Evolutionary conservation across 30 jellyfish, hydroid and myxozoan species (phyloP).

Genomic region (Rhopilema esculentum): DNA sequence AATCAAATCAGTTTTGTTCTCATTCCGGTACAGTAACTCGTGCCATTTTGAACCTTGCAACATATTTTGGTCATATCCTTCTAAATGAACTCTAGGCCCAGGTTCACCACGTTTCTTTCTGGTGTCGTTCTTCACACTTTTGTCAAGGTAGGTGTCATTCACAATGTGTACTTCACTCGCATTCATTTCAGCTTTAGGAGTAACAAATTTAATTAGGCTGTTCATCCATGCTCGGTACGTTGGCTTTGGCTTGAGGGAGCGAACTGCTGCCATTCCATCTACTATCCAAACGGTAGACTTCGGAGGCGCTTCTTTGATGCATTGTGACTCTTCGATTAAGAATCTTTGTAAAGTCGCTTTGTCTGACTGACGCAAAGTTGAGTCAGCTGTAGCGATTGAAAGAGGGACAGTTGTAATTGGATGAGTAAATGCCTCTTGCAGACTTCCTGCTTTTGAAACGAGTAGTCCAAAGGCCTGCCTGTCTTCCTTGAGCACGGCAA

Average conservation of each 20-base stretch:
- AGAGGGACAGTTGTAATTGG: slow-evolving; percentile 56
- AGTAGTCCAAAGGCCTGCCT: slow-evolving; percentile 53
- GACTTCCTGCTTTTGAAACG: slow-evolving; percentile 36
- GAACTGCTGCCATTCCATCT: slow-evolving; percentile 56
- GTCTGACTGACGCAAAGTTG: slow-evolving; percentile 52
- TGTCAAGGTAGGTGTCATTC: slow-evolving; percentile 43
- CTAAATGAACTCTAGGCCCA: slow-evolving; percentile 63
- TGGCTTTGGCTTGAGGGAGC: slow-evolving; percentile 15
- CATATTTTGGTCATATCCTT: slow-evolving; percentile 66
- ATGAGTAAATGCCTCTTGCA: slow-evolving; percentile 38
- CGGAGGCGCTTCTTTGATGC: slow-evolving; percentile 11
- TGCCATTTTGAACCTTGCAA: slow-evolving; percentile 60
- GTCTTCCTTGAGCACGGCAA: slow-evolving; percentile 40
- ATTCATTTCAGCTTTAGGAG: slow-evolving; percentile 2
- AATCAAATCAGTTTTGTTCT: slow-evolving; percentile 58
- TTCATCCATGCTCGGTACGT: slow-evolving; percentile 29
- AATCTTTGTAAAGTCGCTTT: slow-evolving; percentile 44
- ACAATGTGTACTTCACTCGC: slow-evolving; percentile 2
- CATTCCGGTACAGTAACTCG: slow-evolving; percentile 16
- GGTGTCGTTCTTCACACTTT: slow-evolving; percentile 47
- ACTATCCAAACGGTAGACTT: slow-evolving; percentile 4
- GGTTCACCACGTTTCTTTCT: slow-evolving; percentile 50
- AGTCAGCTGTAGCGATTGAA: slow-evolving; percentile 42
- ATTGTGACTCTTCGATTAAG: slow-evolving; percentile 56
- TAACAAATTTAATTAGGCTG: not conserved